Evolutionary conservation across 2,888 invertebrate species (phyloP).

Genomic region (Acleris sparsana): DNA sequence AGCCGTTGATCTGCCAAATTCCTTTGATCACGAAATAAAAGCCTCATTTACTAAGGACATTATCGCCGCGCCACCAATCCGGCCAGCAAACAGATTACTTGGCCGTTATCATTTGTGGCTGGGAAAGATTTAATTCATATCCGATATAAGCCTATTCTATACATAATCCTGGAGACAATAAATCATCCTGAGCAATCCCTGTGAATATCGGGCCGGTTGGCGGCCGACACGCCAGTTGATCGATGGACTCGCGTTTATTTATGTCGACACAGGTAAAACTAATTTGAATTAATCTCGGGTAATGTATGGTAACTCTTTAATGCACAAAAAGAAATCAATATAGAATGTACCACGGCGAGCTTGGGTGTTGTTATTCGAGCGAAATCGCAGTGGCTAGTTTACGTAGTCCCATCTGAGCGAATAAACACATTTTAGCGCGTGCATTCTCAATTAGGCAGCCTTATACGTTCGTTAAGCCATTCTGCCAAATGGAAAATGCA

Average conservation of each 20-base stretch:
- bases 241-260: slow-evolving; percentile 41
- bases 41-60: slow-evolving; percentile 1
- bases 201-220: slow-evolving; percentile 44
- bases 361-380: too few species aligned
- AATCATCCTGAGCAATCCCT: slow-evolving; percentile 46
- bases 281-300: slow-evolving; percentile 13
- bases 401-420: too few species aligned
- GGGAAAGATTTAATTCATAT: slow-evolving; percentile 38
- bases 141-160: slow-evolving; percentile 37
- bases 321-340: neutral
- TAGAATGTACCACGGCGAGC: neutral
- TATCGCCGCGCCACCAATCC: slow-evolving; percentile 16
- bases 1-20: neutral
- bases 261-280: slow-evolving; percentile 38
- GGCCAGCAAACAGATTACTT: slow-evolving; percentile 25
- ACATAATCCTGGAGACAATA: slow-evolving; percentile 45
- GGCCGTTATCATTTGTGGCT: slow-evolving; percentile 30
- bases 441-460: too few species aligned
- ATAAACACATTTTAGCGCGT: too few species aligned
- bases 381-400: too few species aligned
- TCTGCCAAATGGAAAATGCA: too few species aligned
- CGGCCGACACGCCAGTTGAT: slow-evolving; percentile 42
- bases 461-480: too few species aligned
- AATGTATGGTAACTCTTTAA: neutral
- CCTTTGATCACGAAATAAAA: slow-evolving; percentile 14